These are phyloP conservation scores for Eulemur rufifrons DNA, from an alignment of 2,113 vertebrate genomes.

Conservation along the genomic window DNA sequence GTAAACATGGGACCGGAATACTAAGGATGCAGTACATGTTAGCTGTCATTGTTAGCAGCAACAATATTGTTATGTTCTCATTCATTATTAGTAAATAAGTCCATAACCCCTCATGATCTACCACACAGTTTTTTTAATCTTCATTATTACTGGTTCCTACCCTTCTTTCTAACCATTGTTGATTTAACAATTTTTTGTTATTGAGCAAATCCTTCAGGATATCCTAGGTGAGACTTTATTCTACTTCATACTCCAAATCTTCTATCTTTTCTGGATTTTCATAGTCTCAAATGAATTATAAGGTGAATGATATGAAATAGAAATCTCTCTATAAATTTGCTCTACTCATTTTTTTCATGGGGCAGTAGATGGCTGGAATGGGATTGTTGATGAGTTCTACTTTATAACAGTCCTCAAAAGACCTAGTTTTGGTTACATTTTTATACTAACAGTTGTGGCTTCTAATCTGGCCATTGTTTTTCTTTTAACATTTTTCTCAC, in stretches of 20 bases:
- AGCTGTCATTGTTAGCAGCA: background rate
- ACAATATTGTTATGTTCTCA: background rate
- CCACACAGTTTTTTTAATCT: background rate
- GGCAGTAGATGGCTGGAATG: background rate
- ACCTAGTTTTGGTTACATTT: background rate
- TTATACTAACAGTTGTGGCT: background rate
- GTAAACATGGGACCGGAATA: background rate
- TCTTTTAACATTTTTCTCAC: background rate
- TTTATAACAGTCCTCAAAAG: background rate
- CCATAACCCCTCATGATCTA: background rate
- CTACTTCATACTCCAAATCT: background rate
- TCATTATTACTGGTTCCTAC: background rate
- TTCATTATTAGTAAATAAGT: background rate
- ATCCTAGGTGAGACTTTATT: background rate
- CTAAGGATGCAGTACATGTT: background rate
- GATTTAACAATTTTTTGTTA: constrained; percentile 1
- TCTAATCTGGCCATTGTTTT: background rate
- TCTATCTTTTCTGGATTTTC: background rate
- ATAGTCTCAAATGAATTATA: background rate
- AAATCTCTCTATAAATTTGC: background rate
- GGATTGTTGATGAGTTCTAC: background rate
- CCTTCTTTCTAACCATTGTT: background rate
- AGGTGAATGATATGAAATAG: background rate
- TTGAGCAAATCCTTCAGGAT: background rate
- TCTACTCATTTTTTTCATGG: background rate